Conservation (phyloP, 2,888 invertebrate genomes). For the Serripes groenlandicus region DNA sequence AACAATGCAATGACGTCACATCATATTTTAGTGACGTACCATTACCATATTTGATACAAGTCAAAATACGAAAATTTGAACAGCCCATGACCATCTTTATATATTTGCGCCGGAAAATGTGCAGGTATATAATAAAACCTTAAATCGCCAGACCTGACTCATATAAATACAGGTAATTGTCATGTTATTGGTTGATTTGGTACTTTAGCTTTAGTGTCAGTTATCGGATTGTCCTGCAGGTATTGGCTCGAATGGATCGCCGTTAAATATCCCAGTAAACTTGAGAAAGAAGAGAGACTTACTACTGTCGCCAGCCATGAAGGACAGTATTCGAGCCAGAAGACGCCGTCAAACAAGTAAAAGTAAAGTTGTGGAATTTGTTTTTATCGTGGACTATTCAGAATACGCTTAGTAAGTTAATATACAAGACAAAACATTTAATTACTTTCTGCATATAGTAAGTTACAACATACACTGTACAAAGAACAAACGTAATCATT, state of each 20-base stretch:
- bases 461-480: no score
- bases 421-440: not conserved
- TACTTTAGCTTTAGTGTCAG: no score
- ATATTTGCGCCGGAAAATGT: not conserved
- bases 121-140: not conserved
- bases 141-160: not conserved
- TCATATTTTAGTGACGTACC: no score
- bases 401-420: constrained; percentile 22
- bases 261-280: not conserved
- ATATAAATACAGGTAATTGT: not conserved
- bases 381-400: constrained; percentile 27
- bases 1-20: no score
- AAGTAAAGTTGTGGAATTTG: constrained; percentile 23
- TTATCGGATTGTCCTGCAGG: constrained; percentile 23
- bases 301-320: constrained; percentile 6
- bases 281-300: constrained; percentile 23
- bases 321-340: not conserved
- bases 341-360: constrained; percentile 3
- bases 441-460: not conserved
- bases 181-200: no score
- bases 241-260: not conserved
- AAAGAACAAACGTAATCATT: no score
- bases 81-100: no score
- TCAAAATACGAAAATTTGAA: no score
- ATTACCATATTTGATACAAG: no score